Evolutionary conservation across 2,113 vertebrate genomes (phyloP).

Genomic region (Solenodon paradoxus): DNA sequence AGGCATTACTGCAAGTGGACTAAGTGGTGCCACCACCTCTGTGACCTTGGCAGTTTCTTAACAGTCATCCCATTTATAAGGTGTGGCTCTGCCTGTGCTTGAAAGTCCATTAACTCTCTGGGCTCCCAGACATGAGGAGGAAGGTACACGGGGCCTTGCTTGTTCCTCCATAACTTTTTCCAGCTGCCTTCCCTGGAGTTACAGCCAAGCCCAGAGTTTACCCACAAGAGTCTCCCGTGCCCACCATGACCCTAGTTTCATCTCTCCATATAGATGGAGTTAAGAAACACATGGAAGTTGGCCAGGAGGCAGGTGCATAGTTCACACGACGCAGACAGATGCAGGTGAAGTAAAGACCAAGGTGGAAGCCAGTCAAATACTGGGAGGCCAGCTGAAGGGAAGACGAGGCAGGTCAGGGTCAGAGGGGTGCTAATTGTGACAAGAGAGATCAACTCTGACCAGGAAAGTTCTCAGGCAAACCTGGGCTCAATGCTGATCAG

Average conservation of each 20-base stretch:
- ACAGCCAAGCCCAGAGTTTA: background rate
- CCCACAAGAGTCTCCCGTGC: background rate
- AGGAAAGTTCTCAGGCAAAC: background rate
- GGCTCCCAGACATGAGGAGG: background rate
- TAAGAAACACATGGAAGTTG: background rate
- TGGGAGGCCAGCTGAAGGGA: background rate
- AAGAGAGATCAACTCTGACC: background rate
- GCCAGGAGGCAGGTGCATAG: background rate
- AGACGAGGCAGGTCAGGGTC: background rate
- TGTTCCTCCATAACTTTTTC: background rate
- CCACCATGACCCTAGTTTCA: background rate
- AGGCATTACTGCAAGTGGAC: background rate
- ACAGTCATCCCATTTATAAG: background rate
- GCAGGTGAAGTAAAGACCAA: background rate
- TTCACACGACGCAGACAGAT: background rate
- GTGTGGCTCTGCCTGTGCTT: background rate
- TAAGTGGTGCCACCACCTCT: background rate
- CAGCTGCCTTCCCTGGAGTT: background rate
- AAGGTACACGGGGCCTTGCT: background rate
- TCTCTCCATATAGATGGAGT: background rate
- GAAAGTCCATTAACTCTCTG: background rate
- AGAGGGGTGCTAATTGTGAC: background rate
- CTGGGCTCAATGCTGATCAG: background rate
- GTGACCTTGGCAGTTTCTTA: background rate
- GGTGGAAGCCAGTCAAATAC: background rate